Conservation (phyloP, 2,797 vertebrate species). For the Cyprinodon diabolis region DNA sequence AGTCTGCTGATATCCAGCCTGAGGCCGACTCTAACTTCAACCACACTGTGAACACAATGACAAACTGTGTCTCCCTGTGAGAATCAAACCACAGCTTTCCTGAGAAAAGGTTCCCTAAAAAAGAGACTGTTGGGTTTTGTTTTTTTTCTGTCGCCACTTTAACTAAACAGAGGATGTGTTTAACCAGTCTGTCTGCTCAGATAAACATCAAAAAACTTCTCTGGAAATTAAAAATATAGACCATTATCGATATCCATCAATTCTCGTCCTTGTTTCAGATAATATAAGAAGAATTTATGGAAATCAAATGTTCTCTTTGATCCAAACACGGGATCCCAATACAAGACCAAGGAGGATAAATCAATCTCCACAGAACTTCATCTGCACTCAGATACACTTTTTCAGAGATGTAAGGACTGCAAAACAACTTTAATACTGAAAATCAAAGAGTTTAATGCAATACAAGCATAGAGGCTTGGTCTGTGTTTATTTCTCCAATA, state of each 20-base stretch:
- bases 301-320: not conserved
- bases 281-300: not conserved
- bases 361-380: not conserved
- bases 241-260: slow-evolving; percentile 3
- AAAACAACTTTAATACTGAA: not conserved
- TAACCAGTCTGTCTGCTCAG: not conserved
- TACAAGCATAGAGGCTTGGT: not conserved
- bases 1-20: not conserved
- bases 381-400: not conserved
- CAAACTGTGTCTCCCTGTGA: slow-evolving; percentile 11
- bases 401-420: not conserved
- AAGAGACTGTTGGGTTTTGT: not conserved
- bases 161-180: slow-evolving; percentile 11
- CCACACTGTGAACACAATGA: slow-evolving; percentile 1
- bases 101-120: slow-evolving; percentile 7
- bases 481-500: too few species aligned
- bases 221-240: not conserved
- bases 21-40: slow-evolving; percentile 31
- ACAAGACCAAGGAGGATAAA: not conserved
- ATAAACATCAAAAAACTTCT: slow-evolving; percentile 22
- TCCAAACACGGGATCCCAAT: too few species aligned
- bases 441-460: not conserved
- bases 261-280: not conserved
- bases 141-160: not conserved
- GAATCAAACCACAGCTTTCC: slow-evolving; percentile 2